These are phyloP conservation scores for Laupala kohalensis DNA, from an alignment of 1,140 invertebrate species.

Conservation along the genomic window DNA sequence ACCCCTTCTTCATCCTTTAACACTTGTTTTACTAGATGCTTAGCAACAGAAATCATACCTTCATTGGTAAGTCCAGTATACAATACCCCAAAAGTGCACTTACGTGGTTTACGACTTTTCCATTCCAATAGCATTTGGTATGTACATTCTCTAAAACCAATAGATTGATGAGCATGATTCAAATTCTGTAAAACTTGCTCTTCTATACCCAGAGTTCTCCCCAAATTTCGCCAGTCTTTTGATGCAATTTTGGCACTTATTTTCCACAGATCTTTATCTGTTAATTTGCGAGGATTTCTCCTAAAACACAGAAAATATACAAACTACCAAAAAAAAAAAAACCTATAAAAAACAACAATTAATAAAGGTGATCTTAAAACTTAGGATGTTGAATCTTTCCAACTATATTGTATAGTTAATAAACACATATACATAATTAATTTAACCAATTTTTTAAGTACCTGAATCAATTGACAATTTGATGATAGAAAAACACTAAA, in stretches of 20 bases:
- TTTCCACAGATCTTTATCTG: constrained; percentile 20
- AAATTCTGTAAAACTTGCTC: constrained; percentile 22
- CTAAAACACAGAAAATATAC: too few relatives aligned
- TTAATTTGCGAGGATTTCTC: background rate
- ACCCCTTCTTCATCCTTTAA: background rate
- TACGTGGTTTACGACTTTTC: constrained; percentile 19
- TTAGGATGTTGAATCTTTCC: too few relatives aligned
- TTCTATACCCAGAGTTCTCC: constrained; percentile 21
- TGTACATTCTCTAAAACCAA: constrained; percentile 22
- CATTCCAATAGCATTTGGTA: constrained; percentile 25
- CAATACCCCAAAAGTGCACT: constrained; percentile 22
- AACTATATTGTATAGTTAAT: too few relatives aligned
- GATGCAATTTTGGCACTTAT: constrained; percentile 18
- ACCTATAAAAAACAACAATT: too few relatives aligned
- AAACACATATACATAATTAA: too few relatives aligned
- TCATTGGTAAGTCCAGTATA: constrained; percentile 13
- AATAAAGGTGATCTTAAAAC: too few relatives aligned
- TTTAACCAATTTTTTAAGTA: too few relatives aligned
- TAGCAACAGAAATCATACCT: constrained; percentile 21
- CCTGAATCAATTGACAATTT: too few relatives aligned
- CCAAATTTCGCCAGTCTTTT: constrained; percentile 20
- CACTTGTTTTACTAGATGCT: constrained; percentile 16
- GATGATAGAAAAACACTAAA: too few relatives aligned
- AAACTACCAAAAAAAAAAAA: too few relatives aligned
- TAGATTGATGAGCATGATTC: constrained; percentile 18